Evolutionary conservation across 1,140 invertebrate genomes (phyloP), one percentile per base, ranked within the genome.

Genomic region (Drosophila nigromelanica): DNA sequence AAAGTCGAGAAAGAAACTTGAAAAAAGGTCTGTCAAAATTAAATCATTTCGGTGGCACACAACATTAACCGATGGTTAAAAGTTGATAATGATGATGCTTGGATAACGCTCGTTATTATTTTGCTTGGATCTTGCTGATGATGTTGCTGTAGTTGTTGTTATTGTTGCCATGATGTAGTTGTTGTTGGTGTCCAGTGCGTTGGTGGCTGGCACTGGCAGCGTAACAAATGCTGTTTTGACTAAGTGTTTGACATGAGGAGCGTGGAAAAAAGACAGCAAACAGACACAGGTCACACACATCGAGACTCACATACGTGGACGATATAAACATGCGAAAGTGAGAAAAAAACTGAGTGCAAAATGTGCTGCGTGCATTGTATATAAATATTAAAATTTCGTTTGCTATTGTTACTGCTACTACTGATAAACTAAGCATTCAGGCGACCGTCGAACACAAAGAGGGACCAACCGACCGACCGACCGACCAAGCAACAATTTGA

Each of bases 1-100:
- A 87, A 87, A 87, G 76, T 68, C 76, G 68, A 87, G 83, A 87
- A 87, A 87, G 83, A 89, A 73, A 87, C 83, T 89, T 78, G 58
- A 80, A 85, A 83, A 87, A 83, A 89, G 73, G 78, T 89, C 83
- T 89, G 83, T 89, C 83, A 89, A 89, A 89, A 89, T 89, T 89
- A 89, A 89, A 89, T 89, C 83, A 89, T 89, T 89, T 89, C 83
- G 73, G 83, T 89, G 85, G 83, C 83, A 89, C 81, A 89, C 83
- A 89, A 83, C 83, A 83, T 89, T 83, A 89, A 87, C 83, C 83
- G 83, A 89, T 89, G 85, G 83, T 89, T 89, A 89, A 89, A 83
- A 89, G 83, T 83, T 89, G 83, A 89, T 89, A 89, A 89, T 89
- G 83, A 89, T 86, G 82, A 86, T 86, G 82, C 82, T 86, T 86